These are phyloP conservation scores for Monomorium pharaonis DNA, from an alignment of 1,140 invertebrate genomes.

Conservation along the genomic window DNA sequence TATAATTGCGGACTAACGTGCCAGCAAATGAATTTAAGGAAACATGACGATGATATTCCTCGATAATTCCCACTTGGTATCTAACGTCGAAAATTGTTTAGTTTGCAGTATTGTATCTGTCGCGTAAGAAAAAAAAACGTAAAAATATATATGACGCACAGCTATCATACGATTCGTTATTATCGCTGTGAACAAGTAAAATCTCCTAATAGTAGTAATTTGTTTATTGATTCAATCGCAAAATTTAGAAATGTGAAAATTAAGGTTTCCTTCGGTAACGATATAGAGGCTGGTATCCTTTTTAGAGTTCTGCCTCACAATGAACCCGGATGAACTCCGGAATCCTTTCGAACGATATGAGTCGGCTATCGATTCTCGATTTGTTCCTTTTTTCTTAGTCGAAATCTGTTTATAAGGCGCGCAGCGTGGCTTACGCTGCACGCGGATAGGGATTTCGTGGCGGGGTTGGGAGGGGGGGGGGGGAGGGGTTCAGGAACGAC, in stretches of 20 bases:
- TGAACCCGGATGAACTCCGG: background rate
- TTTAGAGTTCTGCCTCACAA: background rate
- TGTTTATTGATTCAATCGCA: background rate
- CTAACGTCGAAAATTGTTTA: background rate
- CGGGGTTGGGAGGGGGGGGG: conserved; percentile 10
- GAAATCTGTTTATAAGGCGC: conserved; percentile 77
- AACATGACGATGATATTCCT: background rate
- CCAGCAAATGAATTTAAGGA: background rate
- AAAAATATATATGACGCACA: background rate
- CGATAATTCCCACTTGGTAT: background rate
- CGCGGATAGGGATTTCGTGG: conserved; percentile 60
- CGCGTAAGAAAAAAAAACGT: background rate
- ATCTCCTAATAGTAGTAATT: background rate
- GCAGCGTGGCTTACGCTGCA: conserved; percentile 64
- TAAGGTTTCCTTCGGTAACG: background rate
- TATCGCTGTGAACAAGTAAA: background rate
- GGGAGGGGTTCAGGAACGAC: conserved; percentile 11
- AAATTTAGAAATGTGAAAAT: background rate
- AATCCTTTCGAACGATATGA: conserved; percentile 37
- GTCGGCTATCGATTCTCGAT: conserved; percentile 53
- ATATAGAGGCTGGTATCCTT: background rate
- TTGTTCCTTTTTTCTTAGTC: conserved; percentile 57
- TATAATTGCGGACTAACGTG: background rate
- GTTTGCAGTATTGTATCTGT: background rate
- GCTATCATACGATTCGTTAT: background rate